Percentiles rank a stretch among this genome's conserved stretches.
Conservation (phyloP, 2,113 vertebrate species). For the Ailuropoda melanoleuca region DNA sequence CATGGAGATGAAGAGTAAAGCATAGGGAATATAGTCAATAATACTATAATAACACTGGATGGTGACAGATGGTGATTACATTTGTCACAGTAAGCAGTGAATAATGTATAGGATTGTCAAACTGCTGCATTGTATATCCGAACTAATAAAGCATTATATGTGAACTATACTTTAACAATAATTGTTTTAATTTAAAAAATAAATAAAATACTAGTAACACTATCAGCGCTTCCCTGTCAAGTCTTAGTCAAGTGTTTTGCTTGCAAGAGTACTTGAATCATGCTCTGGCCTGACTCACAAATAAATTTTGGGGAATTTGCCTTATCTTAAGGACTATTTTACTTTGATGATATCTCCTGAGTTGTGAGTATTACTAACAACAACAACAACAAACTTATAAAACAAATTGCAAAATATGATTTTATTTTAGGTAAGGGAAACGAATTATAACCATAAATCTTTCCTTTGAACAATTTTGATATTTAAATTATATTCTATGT, state of each 20-base stretch:
- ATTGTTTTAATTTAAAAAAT: background rate
- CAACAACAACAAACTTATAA: conserved; percentile 19
- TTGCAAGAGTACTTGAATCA: background rate
- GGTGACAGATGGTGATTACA: background rate
- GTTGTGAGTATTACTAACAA: conserved; percentile 6
- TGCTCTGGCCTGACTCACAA: background rate
- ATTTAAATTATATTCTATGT: background rate
- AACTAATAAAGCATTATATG: background rate
- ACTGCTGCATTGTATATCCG: background rate
- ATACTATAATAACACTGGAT: background rate
- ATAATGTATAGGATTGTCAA: background rate
- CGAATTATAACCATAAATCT: background rate
- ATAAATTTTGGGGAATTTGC: background rate
- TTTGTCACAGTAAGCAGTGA: background rate
- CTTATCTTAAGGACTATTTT: conserved; percentile 1
- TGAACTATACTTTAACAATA: background rate
- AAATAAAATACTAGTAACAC: background rate
- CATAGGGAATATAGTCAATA: background rate
- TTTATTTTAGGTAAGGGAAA: background rate
- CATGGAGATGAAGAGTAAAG: background rate
- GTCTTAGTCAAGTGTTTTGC: background rate
- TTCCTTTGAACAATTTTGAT: conserved; percentile 25
- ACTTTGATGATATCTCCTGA: background rate
- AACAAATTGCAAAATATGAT: background rate
- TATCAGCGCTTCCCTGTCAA: background rate